Conservation (phyloP, 2,888 invertebrate species). For the Drosophila mettleri region DNA sequence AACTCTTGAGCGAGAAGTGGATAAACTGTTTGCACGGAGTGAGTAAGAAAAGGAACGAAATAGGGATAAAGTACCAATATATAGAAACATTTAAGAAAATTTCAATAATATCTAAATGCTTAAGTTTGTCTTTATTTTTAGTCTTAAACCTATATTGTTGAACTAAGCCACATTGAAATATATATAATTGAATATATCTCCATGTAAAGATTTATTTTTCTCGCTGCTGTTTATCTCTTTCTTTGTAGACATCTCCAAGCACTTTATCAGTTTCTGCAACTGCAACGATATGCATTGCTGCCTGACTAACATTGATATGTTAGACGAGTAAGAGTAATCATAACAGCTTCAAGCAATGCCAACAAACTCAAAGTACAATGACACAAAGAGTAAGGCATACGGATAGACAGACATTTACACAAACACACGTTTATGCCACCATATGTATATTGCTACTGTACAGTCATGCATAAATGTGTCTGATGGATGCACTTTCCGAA, state of each 20-base stretch:
- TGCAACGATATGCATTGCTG: conserved; percentile 12
- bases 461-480: conserved; percentile 55
- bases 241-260: background rate
- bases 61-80: background rate
- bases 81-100: background rate
- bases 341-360: conserved; percentile 22
- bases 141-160: background rate
- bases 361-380: conserved; percentile 41
- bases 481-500: conserved; percentile 33
- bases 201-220: background rate
- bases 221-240: background rate
- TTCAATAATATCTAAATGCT: background rate
- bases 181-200: background rate
- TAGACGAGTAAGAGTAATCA: conserved; percentile 17
- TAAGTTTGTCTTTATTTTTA: background rate
- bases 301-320: conserved; percentile 28
- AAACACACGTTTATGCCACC: conserved; percentile 2
- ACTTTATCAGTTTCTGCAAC: conserved; percentile 1
- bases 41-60: too few species aligned
- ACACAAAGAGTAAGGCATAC: conserved; percentile 16
- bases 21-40: background rate
- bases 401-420: background rate
- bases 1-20: conserved; percentile 12
- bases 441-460: conserved; percentile 25
- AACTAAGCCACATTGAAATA: too few species aligned